These are phyloP conservation scores for Caenorhabditis afra DNA, from an alignment of 2,888 invertebrate species.

Conservation along the genomic window DNA sequence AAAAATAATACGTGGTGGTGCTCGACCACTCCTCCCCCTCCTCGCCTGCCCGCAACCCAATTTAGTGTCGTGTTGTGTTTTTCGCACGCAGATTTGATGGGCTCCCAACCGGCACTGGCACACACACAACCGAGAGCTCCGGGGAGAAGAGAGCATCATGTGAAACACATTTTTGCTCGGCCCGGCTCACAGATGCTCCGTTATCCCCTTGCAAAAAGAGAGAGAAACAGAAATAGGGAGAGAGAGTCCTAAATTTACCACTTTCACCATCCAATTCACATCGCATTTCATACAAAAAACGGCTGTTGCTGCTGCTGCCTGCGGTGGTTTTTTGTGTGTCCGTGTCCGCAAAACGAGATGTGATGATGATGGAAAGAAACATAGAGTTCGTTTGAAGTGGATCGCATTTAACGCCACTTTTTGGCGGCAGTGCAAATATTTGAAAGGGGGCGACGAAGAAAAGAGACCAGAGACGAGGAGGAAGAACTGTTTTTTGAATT, in stretches of 20 bases:
- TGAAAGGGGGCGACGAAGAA: conserved; percentile 21
- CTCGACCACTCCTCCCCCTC: conserved; percentile 5
- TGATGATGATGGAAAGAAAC: conserved; percentile 30
- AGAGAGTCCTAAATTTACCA: background rate
- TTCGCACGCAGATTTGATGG: conserved; percentile 54
- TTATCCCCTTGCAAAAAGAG: too few species aligned
- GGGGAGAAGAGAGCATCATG: background rate
- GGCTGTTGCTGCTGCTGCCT: too few species aligned
- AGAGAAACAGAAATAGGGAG: too few species aligned
- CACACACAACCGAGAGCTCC: conserved; percentile 7
- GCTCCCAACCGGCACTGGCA: conserved; percentile 10
- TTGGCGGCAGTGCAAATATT: conserved; percentile 58
- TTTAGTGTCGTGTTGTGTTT: conserved; percentile 39
- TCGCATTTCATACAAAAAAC: conserved; percentile 17
- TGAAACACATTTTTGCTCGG: conserved; percentile 15
- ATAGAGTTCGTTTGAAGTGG: conserved; percentile 53
- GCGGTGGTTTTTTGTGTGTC: background rate
- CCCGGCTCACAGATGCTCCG: too few species aligned
- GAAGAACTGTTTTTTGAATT: conserved; percentile 37
- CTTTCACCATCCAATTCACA: conserved; percentile 5
- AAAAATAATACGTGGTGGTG: conserved; percentile 33
- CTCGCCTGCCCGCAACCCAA: conserved; percentile 24
- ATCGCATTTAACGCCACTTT: conserved; percentile 59
- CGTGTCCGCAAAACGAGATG: conserved; percentile 2
- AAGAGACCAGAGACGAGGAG: conserved; percentile 3